Conservation (phyloP, 2,888 invertebrate species). For the Torymus aiolomorphi region DNA sequence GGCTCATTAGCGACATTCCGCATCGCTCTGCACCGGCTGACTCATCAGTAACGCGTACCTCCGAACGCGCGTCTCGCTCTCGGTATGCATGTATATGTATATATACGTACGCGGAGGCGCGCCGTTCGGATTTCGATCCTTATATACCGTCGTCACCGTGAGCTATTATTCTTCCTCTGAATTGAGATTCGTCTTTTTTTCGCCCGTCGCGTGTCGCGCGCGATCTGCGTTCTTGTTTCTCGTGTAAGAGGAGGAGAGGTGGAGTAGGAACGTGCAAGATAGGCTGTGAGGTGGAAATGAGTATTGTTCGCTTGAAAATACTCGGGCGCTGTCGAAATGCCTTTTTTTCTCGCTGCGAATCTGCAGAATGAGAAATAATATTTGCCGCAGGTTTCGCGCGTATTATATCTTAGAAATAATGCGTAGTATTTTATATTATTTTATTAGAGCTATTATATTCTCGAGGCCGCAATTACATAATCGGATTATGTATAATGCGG, state of each 20-base stretch:
- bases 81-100: neutral
- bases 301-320: no score
- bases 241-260: no score
- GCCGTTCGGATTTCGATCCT: slow-evolving; percentile 52
- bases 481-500: neutral
- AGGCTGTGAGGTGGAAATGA: no score
- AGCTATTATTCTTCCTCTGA: slow-evolving; percentile 19
- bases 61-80: neutral
- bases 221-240: no score
- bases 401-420: no score
- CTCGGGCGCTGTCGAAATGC: no score
- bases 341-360: neutral
- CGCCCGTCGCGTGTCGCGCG: neutral
- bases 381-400: no score
- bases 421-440: no score
- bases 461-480: no score
- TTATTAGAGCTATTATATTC: no score
- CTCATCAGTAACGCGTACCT: slow-evolving; percentile 69
- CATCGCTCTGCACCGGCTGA: slow-evolving; percentile 65
- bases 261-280: no score
- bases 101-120: neutral
- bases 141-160: slow-evolving; percentile 19
- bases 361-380: no score
- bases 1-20: slow-evolving; percentile 74
- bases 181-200: slow-evolving; percentile 17